Conservation (phyloP, 2,888 invertebrate species). For the Hirudinaria manillensis region DNA sequence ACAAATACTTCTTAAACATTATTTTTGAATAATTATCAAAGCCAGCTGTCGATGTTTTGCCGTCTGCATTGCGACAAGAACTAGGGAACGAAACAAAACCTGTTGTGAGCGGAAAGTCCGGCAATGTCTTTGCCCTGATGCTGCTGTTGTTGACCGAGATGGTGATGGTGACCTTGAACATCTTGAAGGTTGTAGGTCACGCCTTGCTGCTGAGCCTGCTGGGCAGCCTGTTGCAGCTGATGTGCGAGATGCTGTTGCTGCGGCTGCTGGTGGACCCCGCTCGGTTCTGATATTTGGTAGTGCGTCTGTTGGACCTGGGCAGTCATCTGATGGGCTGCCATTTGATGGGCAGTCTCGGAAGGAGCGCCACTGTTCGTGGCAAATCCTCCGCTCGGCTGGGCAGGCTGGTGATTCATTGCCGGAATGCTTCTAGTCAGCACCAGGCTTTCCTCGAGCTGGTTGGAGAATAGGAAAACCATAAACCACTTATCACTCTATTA, state of each 20-base stretch:
- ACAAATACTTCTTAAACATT: too few species aligned
- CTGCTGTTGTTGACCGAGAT: background rate
- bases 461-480: background rate
- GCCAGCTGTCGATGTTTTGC: too few species aligned
- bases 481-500: background rate
- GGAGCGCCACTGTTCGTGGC: background rate
- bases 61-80: too few species aligned
- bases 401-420: background rate
- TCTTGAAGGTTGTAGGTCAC: background rate
- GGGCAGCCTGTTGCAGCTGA: background rate
- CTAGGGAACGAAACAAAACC: too few species aligned
- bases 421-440: slow-evolving; percentile 29
- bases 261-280: background rate
- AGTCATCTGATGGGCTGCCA: background rate
- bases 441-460: slow-evolving; percentile 35
- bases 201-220: background rate
- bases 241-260: background rate
- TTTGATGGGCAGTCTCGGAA: background rate
- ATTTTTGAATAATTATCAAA: too few species aligned
- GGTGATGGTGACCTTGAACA: background rate
- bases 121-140: background rate
- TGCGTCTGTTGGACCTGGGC: background rate
- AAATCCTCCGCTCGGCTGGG: background rate
- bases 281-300: background rate
- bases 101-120: background rate